Conservation (phyloP, 2,113 vertebrate species). For the Antennarius striatus region DNA sequence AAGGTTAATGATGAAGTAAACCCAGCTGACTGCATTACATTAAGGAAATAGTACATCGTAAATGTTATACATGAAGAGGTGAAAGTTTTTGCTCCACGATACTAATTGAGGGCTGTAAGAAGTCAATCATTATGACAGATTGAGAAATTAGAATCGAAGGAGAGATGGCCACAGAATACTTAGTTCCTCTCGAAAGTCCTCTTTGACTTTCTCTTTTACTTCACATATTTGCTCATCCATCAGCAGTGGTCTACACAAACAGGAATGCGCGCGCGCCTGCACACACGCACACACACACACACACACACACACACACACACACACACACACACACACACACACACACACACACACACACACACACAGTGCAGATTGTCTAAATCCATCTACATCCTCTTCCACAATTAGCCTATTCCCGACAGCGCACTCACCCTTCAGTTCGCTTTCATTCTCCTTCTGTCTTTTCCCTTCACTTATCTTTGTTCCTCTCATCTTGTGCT, state of each 20-base stretch:
- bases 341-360: conserved; percentile 9
- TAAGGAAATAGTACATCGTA: conserved; percentile 14
- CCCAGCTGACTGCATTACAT: conserved; percentile 21
- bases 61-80: conserved; percentile 17
- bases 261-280: too few relatives aligned
- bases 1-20: conserved; percentile 17
- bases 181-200: conserved; percentile 5
- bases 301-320: too few relatives aligned
- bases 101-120: background rate
- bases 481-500: conserved; percentile 14
- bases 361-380: conserved; percentile 11
- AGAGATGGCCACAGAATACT: background rate
- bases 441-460: conserved; percentile 1
- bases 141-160: background rate
- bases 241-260: background rate
- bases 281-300: too few relatives aligned
- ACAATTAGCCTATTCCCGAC: conserved; percentile 25
- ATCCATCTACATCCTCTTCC: conserved; percentile 23
- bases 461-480: conserved; percentile 29
- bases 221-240: background rate
- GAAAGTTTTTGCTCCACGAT: background rate
- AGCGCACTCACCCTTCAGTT: conserved; percentile 13
- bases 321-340: conserved; percentile 3
- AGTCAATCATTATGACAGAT: background rate
- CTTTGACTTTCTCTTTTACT: conserved; percentile 14